These are phyloP conservation scores for Hydrophis major DNA, from an alignment of 2,797 vertebrate species.

Conservation along the genomic window DNA sequence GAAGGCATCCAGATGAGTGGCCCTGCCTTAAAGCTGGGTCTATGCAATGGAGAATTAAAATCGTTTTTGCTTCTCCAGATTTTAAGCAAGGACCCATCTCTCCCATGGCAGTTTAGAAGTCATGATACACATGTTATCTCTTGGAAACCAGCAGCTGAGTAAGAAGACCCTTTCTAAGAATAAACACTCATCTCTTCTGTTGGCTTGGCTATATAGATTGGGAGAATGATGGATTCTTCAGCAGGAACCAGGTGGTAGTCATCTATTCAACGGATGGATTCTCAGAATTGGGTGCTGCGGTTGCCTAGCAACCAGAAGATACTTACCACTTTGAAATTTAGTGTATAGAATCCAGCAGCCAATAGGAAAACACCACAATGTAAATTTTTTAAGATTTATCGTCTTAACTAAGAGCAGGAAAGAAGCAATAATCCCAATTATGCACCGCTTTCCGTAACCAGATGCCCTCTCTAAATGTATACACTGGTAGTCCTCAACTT, in stretches of 20 bases:
- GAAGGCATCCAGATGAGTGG: not conserved
- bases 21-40: not conserved
- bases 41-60: not conserved
- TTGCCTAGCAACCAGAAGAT: conserved; percentile 65
- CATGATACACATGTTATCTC: conserved; percentile 27
- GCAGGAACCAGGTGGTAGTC: conserved; percentile 60
- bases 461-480: not conserved
- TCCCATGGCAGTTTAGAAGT: not conserved
- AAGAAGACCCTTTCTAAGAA: conserved; percentile 49
- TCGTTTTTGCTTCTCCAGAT: not conserved
- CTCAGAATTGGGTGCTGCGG: conserved; percentile 61
- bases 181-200: conserved; percentile 28
- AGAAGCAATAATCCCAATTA: conserved; percentile 12
- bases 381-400: conserved; percentile 50
- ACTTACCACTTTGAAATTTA: conserved; percentile 66
- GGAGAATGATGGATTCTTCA: conserved; percentile 27
- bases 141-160: conserved; percentile 19
- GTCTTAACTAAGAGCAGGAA: conserved; percentile 37
- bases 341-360: conserved; percentile 62
- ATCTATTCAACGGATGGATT: conserved; percentile 51
- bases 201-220: conserved; percentile 18
- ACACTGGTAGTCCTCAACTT: not conserved
- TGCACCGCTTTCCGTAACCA: not conserved
- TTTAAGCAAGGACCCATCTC: not conserved
- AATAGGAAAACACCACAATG: conserved; percentile 60